These are phyloP conservation scores for Noctua comes DNA, from an alignment of 2,888 invertebrate species.

Conservation along the genomic window DNA sequence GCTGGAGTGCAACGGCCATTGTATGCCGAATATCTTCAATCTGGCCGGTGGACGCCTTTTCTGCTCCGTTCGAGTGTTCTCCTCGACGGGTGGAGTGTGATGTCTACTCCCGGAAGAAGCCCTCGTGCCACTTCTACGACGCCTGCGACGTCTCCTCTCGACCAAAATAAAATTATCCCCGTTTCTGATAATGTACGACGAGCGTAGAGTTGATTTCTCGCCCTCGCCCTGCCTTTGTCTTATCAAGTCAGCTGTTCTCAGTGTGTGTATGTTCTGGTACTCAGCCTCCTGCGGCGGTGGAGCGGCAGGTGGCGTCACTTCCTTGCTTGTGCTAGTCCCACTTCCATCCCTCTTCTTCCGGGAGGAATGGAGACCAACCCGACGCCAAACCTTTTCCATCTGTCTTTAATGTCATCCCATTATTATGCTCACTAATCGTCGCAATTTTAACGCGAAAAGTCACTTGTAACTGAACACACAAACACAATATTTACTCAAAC, in stretches of 20 bases:
- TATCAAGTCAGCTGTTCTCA: slow-evolving; percentile 89
- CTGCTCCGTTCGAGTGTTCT: slow-evolving; percentile 83
- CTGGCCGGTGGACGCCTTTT: slow-evolving; percentile 88
- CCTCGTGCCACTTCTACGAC: slow-evolving; percentile 87
- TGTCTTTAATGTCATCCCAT: slow-evolving; percentile 89
- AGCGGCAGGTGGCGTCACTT: slow-evolving; percentile 80
- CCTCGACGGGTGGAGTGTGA: slow-evolving; percentile 87
- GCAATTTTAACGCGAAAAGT: slow-evolving; percentile 46
- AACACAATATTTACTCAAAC: slow-evolving; percentile 50
- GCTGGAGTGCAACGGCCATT: slow-evolving; percentile 89
- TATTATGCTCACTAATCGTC: slow-evolving; percentile 73
- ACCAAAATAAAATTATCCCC: slow-evolving; percentile 89
- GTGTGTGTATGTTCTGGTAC: slow-evolving; percentile 88
- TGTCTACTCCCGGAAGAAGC: slow-evolving; percentile 87
- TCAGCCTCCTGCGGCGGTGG: slow-evolving; percentile 86
- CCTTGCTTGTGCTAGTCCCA: slow-evolving; percentile 87
- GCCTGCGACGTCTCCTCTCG: slow-evolving; percentile 85
- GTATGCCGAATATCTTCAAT: slow-evolving; percentile 88
- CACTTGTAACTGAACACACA: slow-evolving; percentile 55
- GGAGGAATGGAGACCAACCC: slow-evolving; percentile 90
- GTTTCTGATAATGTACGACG: slow-evolving; percentile 88
- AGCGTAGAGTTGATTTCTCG: slow-evolving; percentile 86
- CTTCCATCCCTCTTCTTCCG: slow-evolving; percentile 90
- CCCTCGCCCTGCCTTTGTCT: slow-evolving; percentile 87
- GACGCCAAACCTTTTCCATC: slow-evolving; percentile 91